A percentile compares a stretch with the other conserved stretches of the same genome.
phyloP scores from a whole-genome alignment of 1,140 invertebrate species.

The Drosophila bipectinata region DNA sequence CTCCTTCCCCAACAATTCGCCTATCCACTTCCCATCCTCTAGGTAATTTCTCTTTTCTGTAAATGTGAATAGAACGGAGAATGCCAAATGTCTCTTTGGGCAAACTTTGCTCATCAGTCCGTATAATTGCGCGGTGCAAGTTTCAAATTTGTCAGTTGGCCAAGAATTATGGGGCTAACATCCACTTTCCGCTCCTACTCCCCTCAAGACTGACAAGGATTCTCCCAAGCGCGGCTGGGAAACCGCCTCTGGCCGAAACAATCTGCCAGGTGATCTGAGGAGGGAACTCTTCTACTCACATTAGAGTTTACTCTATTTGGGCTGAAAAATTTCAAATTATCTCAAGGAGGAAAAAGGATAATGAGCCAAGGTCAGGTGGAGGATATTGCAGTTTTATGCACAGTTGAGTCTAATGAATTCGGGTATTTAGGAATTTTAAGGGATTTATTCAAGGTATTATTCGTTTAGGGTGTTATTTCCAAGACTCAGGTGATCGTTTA shows the following conservation, averaged over 20 bases:
- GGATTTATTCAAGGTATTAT: no score
- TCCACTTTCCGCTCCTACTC: background rate
- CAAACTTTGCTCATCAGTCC: slow-evolving; percentile 73
- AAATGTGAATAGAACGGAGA: slow-evolving; percentile 31
- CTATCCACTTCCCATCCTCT: slow-evolving; percentile 8
- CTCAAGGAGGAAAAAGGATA: slow-evolving; percentile 3
- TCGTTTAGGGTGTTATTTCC: no score
- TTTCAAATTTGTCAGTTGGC: slow-evolving; percentile 67
- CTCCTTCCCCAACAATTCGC: background rate
- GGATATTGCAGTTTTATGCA: no score
- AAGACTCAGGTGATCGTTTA: no score
- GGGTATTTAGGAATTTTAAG: no score
- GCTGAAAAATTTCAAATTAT: slow-evolving; percentile 52
- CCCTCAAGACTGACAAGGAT: background rate
- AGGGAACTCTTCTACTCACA: slow-evolving; percentile 6
- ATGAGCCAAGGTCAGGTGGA: background rate
- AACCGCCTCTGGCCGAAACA: slow-evolving; percentile 49
- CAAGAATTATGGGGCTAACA: slow-evolving; percentile 42
- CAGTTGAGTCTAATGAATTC: no score
- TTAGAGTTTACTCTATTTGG: slow-evolving; percentile 25
- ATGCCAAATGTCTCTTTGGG: slow-evolving; percentile 30
- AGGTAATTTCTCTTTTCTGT: slow-evolving; percentile 42
- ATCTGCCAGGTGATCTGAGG: slow-evolving; percentile 44
- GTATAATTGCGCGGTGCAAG: slow-evolving; percentile 66
- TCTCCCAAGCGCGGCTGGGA: slow-evolving; percentile 14